phyloP scores from a whole-genome alignment of 2,797 vertebrate genomes.

The Kryptopterus vitreolus region DNA sequence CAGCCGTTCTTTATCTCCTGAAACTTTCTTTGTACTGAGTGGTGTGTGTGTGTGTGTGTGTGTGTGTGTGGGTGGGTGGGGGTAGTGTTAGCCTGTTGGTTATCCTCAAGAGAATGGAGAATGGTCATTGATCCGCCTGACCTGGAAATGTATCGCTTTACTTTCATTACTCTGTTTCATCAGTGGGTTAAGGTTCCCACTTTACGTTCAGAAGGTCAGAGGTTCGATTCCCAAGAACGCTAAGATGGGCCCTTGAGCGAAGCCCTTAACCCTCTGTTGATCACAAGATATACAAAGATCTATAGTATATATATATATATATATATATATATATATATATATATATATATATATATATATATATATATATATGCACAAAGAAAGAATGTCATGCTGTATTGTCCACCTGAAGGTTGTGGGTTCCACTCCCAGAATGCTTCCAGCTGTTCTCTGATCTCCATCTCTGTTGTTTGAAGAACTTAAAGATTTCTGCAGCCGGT shows the following conservation, averaged over 20 bases:
- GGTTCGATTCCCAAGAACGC: no score
- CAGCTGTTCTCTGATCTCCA: no score
- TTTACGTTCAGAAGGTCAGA: no score
- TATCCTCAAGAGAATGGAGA: background rate
- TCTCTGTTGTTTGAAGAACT: background rate
- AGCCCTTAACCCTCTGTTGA: no score
- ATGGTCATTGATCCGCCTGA: background rate
- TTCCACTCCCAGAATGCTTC: background rate
- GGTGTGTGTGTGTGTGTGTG: background rate
- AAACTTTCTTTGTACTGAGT: background rate
- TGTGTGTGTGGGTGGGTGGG: background rate
- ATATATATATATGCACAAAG: no score
- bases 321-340: no score
- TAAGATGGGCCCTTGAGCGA: no score
- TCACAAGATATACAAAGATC: no score
- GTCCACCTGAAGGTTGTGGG: background rate
- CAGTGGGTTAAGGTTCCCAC: background rate
- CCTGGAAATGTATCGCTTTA: background rate
- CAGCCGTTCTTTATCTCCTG: slow-evolving; percentile 1
- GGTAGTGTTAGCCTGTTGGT: background rate
- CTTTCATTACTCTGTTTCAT: background rate
- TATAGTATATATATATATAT: no score
- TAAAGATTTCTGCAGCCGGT: background rate
- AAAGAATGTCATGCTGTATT: no score
- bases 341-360: no score